These are phyloP conservation scores for Menura novaehollandiae DNA, from an alignment of 2,113 vertebrate species.

Conservation along the genomic window DNA sequence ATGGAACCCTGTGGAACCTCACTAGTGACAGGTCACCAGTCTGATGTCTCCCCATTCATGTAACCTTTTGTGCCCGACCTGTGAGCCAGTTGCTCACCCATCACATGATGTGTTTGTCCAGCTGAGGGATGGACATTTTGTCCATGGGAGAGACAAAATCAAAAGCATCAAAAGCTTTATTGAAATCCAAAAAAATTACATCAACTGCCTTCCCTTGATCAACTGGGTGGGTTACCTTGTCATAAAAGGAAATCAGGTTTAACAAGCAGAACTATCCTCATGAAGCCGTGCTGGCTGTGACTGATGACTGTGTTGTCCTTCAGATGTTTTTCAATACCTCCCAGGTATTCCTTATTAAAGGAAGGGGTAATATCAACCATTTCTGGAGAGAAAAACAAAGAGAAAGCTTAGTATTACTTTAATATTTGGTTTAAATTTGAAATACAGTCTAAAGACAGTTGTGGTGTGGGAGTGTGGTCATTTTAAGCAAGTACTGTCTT, in stretches of 20 bases:
- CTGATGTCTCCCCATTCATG: neutral
- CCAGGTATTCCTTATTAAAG: neutral
- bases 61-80: accelerated
- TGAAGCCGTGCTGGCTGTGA: neutral
- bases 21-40: neutral
- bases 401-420: neutral
- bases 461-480: neutral
- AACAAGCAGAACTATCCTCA: neutral
- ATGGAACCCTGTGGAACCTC: neutral
- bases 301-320: neutral
- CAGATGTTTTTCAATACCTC: neutral
- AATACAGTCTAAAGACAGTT: neutral
- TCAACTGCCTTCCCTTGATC: neutral
- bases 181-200: neutral
- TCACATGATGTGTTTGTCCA: too few species aligned
- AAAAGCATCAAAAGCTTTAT: accelerated
- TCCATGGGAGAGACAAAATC: neutral
- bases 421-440: neutral
- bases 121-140: neutral
- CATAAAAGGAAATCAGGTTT: neutral
- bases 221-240: neutral
- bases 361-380: neutral
- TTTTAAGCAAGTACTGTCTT: conserved; percentile 14
- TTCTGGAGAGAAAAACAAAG: neutral
- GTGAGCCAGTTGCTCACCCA: neutral